Evolutionary conservation across 2,888 invertebrate genomes (phyloP), one percentile per base, ranked within the genome.

Genomic region (Calameuta idolon): DNA sequence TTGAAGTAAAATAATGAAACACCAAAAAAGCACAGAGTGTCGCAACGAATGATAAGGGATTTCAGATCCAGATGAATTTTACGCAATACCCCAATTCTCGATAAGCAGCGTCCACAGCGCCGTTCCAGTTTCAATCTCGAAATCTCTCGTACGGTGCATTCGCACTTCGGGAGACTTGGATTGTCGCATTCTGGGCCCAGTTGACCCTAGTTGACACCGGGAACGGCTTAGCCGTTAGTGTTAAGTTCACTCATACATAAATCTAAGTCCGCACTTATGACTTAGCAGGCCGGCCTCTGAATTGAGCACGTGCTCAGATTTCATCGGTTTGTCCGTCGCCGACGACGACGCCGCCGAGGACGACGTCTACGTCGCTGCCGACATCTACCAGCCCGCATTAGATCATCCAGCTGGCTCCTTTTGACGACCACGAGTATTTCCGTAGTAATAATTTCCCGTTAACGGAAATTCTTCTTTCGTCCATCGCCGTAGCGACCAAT

Each of bases 221-320:
- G 85, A 86, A 90, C 88, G 90, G 91, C 91, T 91, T 91, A 91
- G 91, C 91, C 91, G 89, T 90, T 90, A 86, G 89, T 89, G 90
- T 89, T 90, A 90, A 90, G 85, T 89, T 89, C 88, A 90, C 89
- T 89, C 89, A 89, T 90, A 90, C 89, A 90, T 88, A 90, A 90
- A 91, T 90, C 90, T 88, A 90, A 89, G 90, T 88, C 88, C 87
- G 87, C 88, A 87, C 87, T 89, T 87, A 87, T 87, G 88, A 84
- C 86, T 89, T 88, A 87, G 88, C 85, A 82, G 84, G 80, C 83
- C 81, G 84, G 81, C 77, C 69, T 79, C 76, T 81, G 89, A 90
- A 91, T 90, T 90, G 90, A 90, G 90, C 91, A 91, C 91, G 91
- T 90, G 90, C 90, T 90, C 90, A 90, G 91, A 91, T 91, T 91